Conservation (phyloP, 2,797 vertebrate species). For the Falco peregrinus region DNA sequence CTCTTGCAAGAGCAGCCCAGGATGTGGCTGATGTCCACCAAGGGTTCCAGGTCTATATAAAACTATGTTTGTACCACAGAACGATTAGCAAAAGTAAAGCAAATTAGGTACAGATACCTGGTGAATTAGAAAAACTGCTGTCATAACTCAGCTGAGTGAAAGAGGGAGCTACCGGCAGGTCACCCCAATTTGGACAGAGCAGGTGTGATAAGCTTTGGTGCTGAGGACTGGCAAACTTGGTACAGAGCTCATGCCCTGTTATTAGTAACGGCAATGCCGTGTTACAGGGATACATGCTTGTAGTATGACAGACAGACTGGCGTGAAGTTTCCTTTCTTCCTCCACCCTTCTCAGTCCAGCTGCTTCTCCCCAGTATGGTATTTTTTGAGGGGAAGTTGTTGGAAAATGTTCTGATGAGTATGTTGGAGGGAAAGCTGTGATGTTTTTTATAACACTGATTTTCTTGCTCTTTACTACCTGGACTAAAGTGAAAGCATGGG, state of each 20-base stretch:
- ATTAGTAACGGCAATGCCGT: background rate
- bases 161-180: background rate
- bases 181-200: background rate
- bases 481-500: background rate
- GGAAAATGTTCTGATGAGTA: background rate
- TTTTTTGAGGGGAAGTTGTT: background rate
- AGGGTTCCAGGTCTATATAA: background rate
- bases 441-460: background rate
- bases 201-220: background rate
- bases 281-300: background rate
- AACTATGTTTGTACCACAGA: background rate
- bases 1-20: background rate
- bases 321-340: background rate
- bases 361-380: accelerated
- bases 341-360: background rate
- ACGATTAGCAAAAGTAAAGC: background rate
- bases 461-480: background rate
- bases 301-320: background rate
- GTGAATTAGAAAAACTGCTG: background rate
- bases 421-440: background rate
- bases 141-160: background rate
- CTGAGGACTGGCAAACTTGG: background rate
- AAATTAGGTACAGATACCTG: background rate
- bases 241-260: background rate
- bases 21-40: background rate